Conservation (phyloP, 1,140 invertebrate species). For the Tetramorium simillimum region DNA sequence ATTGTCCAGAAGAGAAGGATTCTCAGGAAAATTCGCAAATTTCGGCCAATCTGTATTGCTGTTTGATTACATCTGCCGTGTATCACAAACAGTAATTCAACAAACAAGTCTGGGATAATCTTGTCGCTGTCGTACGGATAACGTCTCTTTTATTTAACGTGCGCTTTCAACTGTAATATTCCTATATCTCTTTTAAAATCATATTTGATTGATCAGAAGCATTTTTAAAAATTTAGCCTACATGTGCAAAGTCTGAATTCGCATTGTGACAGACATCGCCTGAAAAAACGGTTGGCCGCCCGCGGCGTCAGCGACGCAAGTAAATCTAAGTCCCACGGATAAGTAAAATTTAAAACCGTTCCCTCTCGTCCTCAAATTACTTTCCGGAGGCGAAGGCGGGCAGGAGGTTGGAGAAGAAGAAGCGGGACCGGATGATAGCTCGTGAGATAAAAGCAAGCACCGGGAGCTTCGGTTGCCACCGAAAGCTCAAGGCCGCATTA, state of each 20-base stretch:
- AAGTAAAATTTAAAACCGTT: slow-evolving; percentile 81
- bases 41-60: neutral
- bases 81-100: neutral
- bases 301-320: slow-evolving; percentile 56
- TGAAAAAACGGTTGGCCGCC: slow-evolving; percentile 38
- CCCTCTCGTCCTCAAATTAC: slow-evolving; percentile 79
- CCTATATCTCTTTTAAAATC: neutral
- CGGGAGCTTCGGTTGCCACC: slow-evolving; percentile 73
- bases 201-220: neutral
- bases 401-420: slow-evolving; percentile 12
- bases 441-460: slow-evolving; percentile 78
- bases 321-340: slow-evolving; percentile 75
- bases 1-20: neutral
- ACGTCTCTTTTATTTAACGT: neutral
- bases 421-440: slow-evolving; percentile 74
- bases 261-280: slow-evolving; percentile 26
- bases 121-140: neutral
- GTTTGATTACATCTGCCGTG: neutral
- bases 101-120: neutral
- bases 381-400: slow-evolving; percentile 70
- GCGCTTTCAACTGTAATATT: neutral
- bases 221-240: neutral
- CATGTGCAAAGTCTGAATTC: slow-evolving; percentile 10
- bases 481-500: slow-evolving; percentile 80
- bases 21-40: neutral